Evolutionary conservation across 2,797 vertebrate genomes (phyloP).

Genomic region (Mastacembelus armatus): DNA sequence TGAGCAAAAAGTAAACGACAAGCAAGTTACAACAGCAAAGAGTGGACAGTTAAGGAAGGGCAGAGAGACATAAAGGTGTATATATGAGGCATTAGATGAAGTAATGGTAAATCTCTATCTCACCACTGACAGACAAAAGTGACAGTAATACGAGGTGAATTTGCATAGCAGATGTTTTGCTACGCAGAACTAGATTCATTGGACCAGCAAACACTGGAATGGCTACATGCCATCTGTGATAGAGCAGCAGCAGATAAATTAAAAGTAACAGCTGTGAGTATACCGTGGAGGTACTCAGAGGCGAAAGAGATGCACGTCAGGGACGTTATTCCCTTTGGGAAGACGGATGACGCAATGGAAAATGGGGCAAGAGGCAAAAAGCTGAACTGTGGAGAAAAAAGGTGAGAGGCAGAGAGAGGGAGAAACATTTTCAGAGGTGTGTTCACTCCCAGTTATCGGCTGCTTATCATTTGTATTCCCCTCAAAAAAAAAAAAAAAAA

Average conservation of each 20-base stretch:
- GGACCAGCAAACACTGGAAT: constrained; percentile 63
- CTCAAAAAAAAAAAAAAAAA: too few species aligned
- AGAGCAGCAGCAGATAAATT: constrained; percentile 62
- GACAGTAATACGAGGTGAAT: constrained; percentile 68
- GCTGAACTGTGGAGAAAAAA: neutral
- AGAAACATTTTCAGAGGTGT: neutral
- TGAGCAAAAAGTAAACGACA: constrained; percentile 20
- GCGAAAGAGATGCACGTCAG: constrained; percentile 42
- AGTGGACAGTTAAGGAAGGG: constrained; percentile 13
- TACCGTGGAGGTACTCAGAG: constrained; percentile 38
- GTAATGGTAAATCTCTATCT: constrained; percentile 51
- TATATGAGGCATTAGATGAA: constrained; percentile 29
- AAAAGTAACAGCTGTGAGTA: constrained; percentile 63
- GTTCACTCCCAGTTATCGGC: constrained; percentile 10
- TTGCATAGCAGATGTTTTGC: constrained; percentile 76
- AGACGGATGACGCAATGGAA: constrained; percentile 37
- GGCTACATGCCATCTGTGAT: constrained; percentile 69
- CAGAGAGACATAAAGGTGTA: constrained; percentile 6
- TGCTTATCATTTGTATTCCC: constrained; percentile 42
- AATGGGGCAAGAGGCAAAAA: neutral
- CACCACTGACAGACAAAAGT: constrained; percentile 50
- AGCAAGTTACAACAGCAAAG: neutral
- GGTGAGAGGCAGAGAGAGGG: too few species aligned
- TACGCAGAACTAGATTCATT: constrained; percentile 59
- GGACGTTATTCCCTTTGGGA: constrained; percentile 56